A percentile compares a stretch with the other conserved stretches of the same genome.
These are phyloP conservation scores for Zaprionus capensis DNA, from an alignment of 1,140 invertebrate species.

Conservation along the genomic window DNA sequence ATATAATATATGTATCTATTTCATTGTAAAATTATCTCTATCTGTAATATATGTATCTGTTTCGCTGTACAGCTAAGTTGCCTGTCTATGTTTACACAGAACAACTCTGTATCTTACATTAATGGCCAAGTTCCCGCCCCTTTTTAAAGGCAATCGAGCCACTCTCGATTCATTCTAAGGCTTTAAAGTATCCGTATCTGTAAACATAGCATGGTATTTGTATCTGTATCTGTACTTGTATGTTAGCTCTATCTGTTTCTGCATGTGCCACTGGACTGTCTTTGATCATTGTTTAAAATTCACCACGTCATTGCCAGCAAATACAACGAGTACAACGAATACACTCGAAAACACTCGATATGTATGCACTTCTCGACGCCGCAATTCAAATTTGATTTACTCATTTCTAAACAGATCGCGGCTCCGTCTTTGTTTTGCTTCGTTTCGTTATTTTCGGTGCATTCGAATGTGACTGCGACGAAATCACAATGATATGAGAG, in stretches of 20 bases:
- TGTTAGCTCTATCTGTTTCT: background rate
- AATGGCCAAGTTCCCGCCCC: background rate
- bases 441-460: slow-evolving; percentile 8
- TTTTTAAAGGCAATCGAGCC: slow-evolving; percentile 15
- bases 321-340: slow-evolving; percentile 2
- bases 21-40: too few species aligned
- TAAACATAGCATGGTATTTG: background rate
- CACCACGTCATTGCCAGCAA: slow-evolving; percentile 50
- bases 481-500: slow-evolving; percentile 16
- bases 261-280: background rate
- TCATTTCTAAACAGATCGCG: slow-evolving; percentile 66
- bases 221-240: background rate
- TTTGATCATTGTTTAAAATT: slow-evolving; percentile 57
- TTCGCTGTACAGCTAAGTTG: too few species aligned
- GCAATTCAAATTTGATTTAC: slow-evolving; percentile 38
- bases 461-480: slow-evolving; percentile 2
- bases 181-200: background rate
- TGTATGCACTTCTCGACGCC: slow-evolving; percentile 51
- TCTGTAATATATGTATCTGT: background rate
- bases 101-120: background rate
- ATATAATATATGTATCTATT: background rate
- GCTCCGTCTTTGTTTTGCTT: background rate
- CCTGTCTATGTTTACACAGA: too few species aligned
- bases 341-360: slow-evolving; percentile 47
- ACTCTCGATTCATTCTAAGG: slow-evolving; percentile 17